Base-by-base conservation (phyloP, 2,888 invertebrate species). In the Metalampra italica region DNA sequence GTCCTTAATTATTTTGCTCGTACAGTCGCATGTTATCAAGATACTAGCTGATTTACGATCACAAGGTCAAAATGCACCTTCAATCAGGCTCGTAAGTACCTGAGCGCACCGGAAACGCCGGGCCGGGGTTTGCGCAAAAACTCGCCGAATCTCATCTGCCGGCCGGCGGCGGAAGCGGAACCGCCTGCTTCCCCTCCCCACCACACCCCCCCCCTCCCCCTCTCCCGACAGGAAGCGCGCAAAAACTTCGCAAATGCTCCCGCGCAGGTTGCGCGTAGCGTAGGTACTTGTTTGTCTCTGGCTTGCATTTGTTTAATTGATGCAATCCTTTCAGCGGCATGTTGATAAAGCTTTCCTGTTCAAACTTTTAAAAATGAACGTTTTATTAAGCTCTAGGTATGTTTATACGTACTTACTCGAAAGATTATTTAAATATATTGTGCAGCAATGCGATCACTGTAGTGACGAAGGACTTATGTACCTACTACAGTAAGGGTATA, bases 21-120 rank as follows among this genome's bases (percentile, higher is more conserved):
- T n/a, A n/a, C n/a, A 22, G 22, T 22, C 22, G 22, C 5, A 3
- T 22, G 22, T 22, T 22, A 22, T 22, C 22, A 22, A 22, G 22
- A 22, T 22, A 3, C 22, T 3, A 22, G 5, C 22, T 22, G 22
- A 22, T 22, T 22, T 22, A 22, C 22, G 22, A 22, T 22, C 22
- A 30, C 44, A 86, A 87, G 85, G 85, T 84, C 84, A 82, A 56
- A 77, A 70, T 82, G 76, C 87, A 87, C 87, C 87, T 83, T 78
- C 82, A 69, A 69, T 65, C 68, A 61, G 50, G 52, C 59, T 63
- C 67, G 58, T 61, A 64, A 64, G 67, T 72, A 75, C 73, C 72
- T 76, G 77, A 79, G 71, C 68, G 60, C 54, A 56, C 75, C 69
- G 81, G 79, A 81, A 77, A 62, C 62, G 57, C 61, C 75, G 74